phyloP scores from a whole-genome alignment of 2,797 vertebrate species.

The Sebastes nivosus region DNA sequence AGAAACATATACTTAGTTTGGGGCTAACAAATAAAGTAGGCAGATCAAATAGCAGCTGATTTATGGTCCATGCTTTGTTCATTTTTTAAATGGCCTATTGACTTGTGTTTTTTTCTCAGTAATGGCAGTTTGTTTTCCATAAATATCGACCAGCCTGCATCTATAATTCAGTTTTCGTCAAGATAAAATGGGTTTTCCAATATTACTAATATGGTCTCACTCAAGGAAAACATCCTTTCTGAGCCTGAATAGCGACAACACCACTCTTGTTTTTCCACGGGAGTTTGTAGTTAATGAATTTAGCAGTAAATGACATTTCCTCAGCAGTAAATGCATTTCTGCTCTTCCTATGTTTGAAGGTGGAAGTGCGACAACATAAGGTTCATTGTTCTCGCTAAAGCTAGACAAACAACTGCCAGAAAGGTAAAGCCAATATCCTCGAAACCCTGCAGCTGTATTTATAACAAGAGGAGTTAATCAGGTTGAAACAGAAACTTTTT shows the following conservation, averaged over 20 bases:
- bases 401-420: conserved; percentile 12
- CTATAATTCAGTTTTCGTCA: conserved; percentile 51
- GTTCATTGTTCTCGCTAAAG: neutral
- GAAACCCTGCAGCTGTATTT: conserved; percentile 5
- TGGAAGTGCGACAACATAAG: conserved; percentile 4
- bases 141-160: conserved; percentile 36
- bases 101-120: neutral
- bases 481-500: neutral
- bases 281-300: conserved; percentile 31
- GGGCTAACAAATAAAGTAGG: neutral
- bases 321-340: conserved; percentile 26
- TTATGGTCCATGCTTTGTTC: conserved; percentile 15
- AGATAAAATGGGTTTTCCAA: conserved; percentile 53
- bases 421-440: conserved; percentile 5
- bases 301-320: conserved; percentile 49
- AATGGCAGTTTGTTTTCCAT: conserved; percentile 42
- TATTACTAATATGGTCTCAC: conserved; percentile 24
- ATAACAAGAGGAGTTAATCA: neutral
- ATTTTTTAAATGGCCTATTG: conserved; percentile 15
- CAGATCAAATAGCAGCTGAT: conserved; percentile 11
- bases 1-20: neutral
- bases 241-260: neutral
- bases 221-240: conserved; percentile 1
- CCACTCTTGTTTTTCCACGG: neutral
- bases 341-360: conserved; percentile 18